Conservation (phyloP, 1,140 invertebrate species). For the Aphidius ervi region DNA sequence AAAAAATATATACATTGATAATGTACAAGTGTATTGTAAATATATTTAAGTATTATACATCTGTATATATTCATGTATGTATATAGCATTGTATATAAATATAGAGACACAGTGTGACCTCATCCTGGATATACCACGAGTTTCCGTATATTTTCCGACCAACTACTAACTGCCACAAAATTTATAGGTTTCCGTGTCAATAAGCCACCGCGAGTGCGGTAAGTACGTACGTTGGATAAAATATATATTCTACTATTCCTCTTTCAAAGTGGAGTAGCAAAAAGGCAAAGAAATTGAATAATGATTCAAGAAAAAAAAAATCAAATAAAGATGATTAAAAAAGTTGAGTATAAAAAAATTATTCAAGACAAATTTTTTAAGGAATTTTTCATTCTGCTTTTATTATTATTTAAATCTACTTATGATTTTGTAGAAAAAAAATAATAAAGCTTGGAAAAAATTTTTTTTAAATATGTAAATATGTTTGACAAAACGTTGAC, state of each 20-base stretch:
- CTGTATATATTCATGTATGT: no score
- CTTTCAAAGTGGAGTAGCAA: no score
- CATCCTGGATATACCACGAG: background rate
- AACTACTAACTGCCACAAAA: slow-evolving; percentile 20
- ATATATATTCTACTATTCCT: background rate
- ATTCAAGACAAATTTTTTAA: no score
- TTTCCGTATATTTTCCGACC: background rate
- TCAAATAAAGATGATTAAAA: background rate
- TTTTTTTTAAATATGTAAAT: no score
- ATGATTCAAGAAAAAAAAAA: background rate
- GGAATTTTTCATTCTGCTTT: no score
- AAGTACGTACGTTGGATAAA: slow-evolving; percentile 24
- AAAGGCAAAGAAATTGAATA: background rate
- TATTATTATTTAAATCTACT: no score
- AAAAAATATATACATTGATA: background rate
- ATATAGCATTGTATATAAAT: background rate
- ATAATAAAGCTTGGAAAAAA: no score
- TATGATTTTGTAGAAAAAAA: no score
- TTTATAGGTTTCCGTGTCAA: slow-evolving; percentile 38
- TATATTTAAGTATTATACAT: no score
- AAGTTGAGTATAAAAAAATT: no score
- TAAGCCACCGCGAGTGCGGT: slow-evolving; percentile 27
- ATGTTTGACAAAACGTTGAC: no score
- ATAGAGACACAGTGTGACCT: slow-evolving; percentile 7
- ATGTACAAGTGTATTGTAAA: no score